Conservation (phyloP, 2,888 invertebrate species). For the Erpobdella octoculata region DNA sequence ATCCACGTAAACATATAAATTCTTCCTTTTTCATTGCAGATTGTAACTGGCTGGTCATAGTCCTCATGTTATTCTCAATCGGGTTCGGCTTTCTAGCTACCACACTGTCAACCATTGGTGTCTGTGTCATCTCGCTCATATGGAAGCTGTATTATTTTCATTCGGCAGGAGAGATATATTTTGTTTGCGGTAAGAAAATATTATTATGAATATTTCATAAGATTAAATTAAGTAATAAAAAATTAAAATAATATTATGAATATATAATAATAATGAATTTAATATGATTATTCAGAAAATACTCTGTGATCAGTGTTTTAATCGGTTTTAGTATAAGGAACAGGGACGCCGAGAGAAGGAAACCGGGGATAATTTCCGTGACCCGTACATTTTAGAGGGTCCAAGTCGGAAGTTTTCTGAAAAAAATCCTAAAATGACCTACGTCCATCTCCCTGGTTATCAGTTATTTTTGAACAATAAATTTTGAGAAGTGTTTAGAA, state of each 20-base stretch:
- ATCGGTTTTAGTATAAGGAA: too few relatives aligned
- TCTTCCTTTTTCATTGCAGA: slow-evolving; percentile 40
- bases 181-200: slow-evolving; percentile 49
- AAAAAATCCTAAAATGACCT: too few relatives aligned
- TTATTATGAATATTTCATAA: not conserved
- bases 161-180: slow-evolving; percentile 51
- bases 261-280: not conserved
- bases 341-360: too few relatives aligned
- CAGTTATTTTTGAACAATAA: too few relatives aligned
- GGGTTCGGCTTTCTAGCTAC: slow-evolving; percentile 49
- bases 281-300: too few relatives aligned
- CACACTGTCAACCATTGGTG: slow-evolving; percentile 47
- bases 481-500: too few relatives aligned
- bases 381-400: not conserved
- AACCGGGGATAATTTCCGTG: too few relatives aligned
- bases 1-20: not conserved
- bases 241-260: not conserved
- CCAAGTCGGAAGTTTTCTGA: too few relatives aligned
- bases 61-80: slow-evolving; percentile 48
- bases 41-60: slow-evolving; percentile 51
- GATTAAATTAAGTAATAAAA: not conserved
- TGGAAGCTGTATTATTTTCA: slow-evolving; percentile 53
- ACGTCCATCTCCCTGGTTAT: too few relatives aligned
- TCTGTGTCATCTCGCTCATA: slow-evolving; percentile 47
- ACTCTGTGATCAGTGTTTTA: too few relatives aligned